These are phyloP conservation scores for Hormaphis cornu DNA, from an alignment of 1,140 invertebrate genomes.

Conservation along the genomic window DNA sequence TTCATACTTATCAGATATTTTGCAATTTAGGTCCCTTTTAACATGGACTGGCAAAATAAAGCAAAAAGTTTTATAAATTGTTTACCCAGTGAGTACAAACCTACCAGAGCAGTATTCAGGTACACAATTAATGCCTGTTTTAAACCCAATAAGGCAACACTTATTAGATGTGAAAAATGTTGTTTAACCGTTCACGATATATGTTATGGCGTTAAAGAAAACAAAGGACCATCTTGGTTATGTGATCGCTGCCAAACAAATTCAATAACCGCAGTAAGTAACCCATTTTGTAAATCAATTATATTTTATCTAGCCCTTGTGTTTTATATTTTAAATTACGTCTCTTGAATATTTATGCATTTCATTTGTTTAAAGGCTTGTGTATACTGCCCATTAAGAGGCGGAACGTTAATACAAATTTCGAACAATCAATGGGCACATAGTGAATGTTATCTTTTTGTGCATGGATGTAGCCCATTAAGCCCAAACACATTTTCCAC, in stretches of 20 bases:
- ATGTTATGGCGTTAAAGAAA: conserved; percentile 16
- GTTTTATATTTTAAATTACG: no score
- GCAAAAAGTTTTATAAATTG: neutral
- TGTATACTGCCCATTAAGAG: conserved; percentile 19
- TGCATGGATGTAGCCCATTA: neutral
- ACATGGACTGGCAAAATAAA: neutral
- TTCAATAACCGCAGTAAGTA: neutral
- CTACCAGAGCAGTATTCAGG: neutral
- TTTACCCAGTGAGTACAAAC: neutral
- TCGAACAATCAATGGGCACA: neutral
- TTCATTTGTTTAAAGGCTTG: neutral
- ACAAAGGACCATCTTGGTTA: conserved; percentile 23
- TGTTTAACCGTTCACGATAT: conserved; percentile 10
- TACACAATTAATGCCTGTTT: neutral
- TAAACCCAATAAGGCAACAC: neutral
- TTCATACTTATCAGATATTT: no score
- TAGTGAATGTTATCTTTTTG: neutral
- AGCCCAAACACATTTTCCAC: neutral
- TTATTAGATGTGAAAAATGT: conserved; percentile 4
- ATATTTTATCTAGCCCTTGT: neutral
- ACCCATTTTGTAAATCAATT: neutral
- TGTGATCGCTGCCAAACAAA: conserved; percentile 7
- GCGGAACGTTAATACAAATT: neutral
- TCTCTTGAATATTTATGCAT: no score
- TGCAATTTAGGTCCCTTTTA: neutral